Percentiles rank a stretch among this genome's conserved stretches.
These are phyloP conservation scores for Oxyura jamaicensis DNA, from an alignment of 2,113 vertebrate species.

Conservation along the genomic window DNA sequence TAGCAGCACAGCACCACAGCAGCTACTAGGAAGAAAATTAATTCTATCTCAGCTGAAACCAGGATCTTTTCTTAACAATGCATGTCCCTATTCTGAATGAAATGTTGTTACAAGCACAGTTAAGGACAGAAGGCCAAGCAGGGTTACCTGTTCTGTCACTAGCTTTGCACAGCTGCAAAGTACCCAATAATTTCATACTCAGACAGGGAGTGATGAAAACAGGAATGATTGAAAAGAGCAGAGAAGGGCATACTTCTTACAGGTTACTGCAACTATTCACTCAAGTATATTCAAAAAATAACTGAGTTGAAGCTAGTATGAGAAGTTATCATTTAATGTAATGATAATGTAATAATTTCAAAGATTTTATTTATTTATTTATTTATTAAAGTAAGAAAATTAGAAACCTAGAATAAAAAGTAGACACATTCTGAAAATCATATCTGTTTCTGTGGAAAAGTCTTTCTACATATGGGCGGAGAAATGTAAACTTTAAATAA, in stretches of 20 bases:
- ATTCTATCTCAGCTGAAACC: too few species aligned
- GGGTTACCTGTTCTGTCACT: neutral
- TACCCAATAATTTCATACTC: neutral
- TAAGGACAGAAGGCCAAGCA: neutral
- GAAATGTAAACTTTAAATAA: neutral
- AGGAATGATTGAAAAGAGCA: neutral
- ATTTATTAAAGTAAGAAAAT: neutral
- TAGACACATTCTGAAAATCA: neutral
- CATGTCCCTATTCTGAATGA: neutral
- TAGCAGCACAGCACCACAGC: too few species aligned
- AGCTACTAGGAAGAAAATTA: too few species aligned
- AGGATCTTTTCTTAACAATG: neutral
- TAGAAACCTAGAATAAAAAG: neutral
- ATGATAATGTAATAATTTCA: neutral
- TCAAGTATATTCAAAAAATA: neutral
- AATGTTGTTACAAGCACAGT: neutral
- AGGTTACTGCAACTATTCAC: neutral
- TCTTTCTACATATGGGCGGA: neutral
- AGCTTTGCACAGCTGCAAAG: neutral
- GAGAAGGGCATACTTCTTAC: neutral
- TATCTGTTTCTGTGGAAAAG: neutral
- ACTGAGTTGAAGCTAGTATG: neutral
- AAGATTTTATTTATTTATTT: neutral
- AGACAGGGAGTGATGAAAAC: neutral
- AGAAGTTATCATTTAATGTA: neutral